Evolutionary conservation across 2,113 vertebrate genomes (phyloP), one percentile per base, ranked within the genome.

Genomic region (Hippocampus barbouri): DNA sequence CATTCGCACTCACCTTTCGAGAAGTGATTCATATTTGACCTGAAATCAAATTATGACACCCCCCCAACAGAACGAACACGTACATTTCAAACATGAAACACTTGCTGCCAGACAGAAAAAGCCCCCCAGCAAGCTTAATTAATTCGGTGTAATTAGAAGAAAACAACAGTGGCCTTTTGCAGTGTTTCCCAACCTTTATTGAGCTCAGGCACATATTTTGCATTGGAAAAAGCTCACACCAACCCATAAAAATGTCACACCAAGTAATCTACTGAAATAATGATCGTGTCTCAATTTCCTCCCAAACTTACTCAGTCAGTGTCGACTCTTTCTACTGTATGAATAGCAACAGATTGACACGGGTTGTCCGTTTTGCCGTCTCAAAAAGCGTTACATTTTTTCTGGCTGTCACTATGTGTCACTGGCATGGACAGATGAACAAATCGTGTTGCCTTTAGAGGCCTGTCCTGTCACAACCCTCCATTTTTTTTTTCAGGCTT

Each of bases 1-100:
- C 57, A 80, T 73, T 53, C 81, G 65, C 71, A 75, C 70, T 70
- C 68, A 78, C 71, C 84, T 81, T 70, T 80, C 81, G 76, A 67
- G 65, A 43, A 70, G 59, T 81, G 72, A 65, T 41, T 16, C 53
- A 7, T 11, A 43, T 43, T 12, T 5, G 63, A 65, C 54, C 23
- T 63, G 18, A 21, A 59, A 59, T 23, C n/a, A 57, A 6, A 57
- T 23, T 23, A 56, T 12, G n/a, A 57, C n/a, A 11, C 21, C 30
- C 3, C 30, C 30, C 30, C 30, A n/a, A 25, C 54, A 57, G 11
- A 12, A 12, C 1, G 10, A 25, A 25, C 15, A 20, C 18, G 16
- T 4, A 16, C 8, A 51, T 16, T 51, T 51, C 16, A 51, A 20
- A 20, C 15, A 40, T 8, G 47, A 10, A 69, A 41, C 18, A 8